Percentiles rank a stretch among this genome's conserved stretches.
Evolutionary conservation across 2,113 vertebrate genomes (phyloP).

Genomic region (Oceanodroma tethys): DNA sequence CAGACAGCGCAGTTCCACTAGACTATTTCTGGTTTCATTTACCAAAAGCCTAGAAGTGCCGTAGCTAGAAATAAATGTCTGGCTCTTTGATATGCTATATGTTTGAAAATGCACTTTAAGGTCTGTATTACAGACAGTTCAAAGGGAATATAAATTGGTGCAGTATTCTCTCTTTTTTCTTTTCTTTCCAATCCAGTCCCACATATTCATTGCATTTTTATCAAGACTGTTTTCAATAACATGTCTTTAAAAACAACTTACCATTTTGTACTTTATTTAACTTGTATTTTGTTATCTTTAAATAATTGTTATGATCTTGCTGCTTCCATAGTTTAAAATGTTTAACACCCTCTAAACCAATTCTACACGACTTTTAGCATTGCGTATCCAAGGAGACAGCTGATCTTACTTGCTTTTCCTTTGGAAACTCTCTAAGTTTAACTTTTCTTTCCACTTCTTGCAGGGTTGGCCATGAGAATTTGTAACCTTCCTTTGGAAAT

Average conservation of each 20-base stretch:
- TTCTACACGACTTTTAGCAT: not conserved
- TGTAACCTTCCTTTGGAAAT: not conserved
- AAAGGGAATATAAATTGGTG: conserved; percentile 50
- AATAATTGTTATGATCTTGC: not conserved
- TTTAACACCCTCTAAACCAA: conserved; percentile 8
- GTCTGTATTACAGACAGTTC: conserved; percentile 39
- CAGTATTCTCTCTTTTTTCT: not conserved
- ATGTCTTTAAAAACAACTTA: not conserved
- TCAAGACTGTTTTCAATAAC: not conserved
- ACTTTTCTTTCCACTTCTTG: not conserved
- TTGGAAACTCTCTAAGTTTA: not conserved
- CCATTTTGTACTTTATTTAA: not conserved
- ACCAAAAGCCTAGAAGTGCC: not conserved
- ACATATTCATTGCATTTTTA: not conserved
- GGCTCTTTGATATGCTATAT: conserved; percentile 42
- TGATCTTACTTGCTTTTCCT: not conserved
- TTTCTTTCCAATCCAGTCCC: not conserved
- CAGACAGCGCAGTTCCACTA: not conserved
- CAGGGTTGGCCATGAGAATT: conserved; percentile 5
- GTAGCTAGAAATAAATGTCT: conserved; percentile 27
- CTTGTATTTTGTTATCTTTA: not conserved
- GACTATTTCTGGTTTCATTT: not conserved
- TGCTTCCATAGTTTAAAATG: not conserved
- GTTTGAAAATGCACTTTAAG: conserved; percentile 59
- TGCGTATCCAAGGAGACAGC: not conserved